phyloP scores from a whole-genome alignment of 2,888 invertebrate species.

The Eremobia ochroleuca region DNA sequence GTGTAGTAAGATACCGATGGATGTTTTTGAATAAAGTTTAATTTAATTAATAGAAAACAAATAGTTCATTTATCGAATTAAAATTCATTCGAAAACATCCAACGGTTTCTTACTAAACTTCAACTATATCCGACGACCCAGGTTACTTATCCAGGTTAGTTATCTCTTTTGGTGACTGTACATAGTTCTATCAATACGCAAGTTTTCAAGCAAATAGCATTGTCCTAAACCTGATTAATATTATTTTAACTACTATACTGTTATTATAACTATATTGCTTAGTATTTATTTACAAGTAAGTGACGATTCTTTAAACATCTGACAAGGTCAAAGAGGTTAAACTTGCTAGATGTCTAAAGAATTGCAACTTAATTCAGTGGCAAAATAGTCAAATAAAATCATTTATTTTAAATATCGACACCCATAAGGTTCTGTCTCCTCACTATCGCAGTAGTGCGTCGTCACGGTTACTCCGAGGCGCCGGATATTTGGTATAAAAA shows the following conservation, averaged over 20 bases:
- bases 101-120: too few species aligned
- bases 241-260: not conserved
- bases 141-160: too few species aligned
- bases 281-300: not conserved
- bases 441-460: constrained; percentile 65
- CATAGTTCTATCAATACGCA: not conserved
- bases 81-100: too few species aligned
- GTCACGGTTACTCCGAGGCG: constrained; percentile 71
- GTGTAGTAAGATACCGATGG: too few species aligned
- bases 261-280: not conserved
- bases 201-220: not conserved
- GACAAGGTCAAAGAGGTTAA: not conserved
- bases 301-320: not conserved
- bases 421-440: constrained; percentile 23
- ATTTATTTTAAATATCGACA: constrained; percentile 43
- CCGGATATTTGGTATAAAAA: constrained; percentile 79
- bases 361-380: not conserved
- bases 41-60: too few species aligned
- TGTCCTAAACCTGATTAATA: not conserved
- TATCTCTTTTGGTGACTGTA: too few species aligned
- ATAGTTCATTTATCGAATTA: too few species aligned
- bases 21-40: too few species aligned
- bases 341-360: not conserved
- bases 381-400: not conserved
- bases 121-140: too few species aligned